Percentiles rank a stretch among this genome's conserved stretches.
Conservation (phyloP, 2,888 invertebrate species). For the Lysandra bellargus region DNA sequence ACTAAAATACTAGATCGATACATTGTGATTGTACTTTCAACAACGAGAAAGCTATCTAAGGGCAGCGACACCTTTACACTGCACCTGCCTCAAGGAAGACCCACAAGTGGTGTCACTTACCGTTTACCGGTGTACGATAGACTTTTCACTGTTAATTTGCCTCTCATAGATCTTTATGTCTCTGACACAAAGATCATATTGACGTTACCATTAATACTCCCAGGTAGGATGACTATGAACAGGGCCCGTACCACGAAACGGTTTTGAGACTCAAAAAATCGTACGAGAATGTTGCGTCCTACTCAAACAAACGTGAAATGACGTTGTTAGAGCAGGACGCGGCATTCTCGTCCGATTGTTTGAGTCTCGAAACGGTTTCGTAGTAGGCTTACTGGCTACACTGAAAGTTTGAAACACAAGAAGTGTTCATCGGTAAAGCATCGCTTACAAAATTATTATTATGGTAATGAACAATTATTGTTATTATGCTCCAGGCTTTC, state of each 20-base stretch:
- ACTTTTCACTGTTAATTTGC: neutral
- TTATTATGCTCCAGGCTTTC: too few relatives aligned
- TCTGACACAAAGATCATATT: neutral
- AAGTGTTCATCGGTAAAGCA: too few relatives aligned
- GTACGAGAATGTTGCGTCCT: too few relatives aligned
- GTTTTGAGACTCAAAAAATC: too few relatives aligned
- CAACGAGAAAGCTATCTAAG: neutral
- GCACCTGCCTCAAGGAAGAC: constrained; percentile 1
- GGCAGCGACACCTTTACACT: neutral
- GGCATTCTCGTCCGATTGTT: too few relatives aligned
- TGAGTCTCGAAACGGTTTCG: too few relatives aligned
- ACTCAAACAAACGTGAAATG: too few relatives aligned
- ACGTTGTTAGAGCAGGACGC: too few relatives aligned
- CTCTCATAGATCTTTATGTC: neutral
- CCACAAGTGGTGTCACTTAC: neutral
- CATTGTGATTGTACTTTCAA: constrained; percentile 38
- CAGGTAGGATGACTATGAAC: neutral
- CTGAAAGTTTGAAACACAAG: neutral
- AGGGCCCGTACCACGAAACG: neutral
- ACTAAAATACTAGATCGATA: too few relatives aligned
- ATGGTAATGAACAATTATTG: too few relatives aligned
- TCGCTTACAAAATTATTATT: too few relatives aligned
- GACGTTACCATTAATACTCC: neutral
- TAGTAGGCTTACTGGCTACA: neutral
- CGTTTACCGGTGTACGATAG: neutral